These are phyloP conservation scores for Lasioglossum vierecki DNA, from an alignment of 2,888 invertebrate species.

Conservation along the genomic window DNA sequence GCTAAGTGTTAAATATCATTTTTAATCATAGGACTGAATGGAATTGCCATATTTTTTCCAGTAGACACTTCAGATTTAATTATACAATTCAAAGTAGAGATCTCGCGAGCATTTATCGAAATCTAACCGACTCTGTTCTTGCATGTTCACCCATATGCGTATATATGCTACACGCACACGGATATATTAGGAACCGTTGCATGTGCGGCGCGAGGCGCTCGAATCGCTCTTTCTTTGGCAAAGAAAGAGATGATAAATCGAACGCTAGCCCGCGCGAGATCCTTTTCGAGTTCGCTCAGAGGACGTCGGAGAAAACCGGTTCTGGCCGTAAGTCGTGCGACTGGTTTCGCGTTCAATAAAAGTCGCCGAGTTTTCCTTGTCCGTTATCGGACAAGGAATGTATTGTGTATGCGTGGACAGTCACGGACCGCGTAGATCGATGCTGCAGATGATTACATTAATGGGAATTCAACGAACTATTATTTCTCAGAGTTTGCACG, in stretches of 20 bases:
- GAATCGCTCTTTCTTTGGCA: constrained; percentile 15
- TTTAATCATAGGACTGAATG: too few relatives aligned
- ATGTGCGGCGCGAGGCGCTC: not conserved
- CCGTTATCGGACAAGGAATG: constrained; percentile 61
- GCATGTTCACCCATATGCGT: not conserved
- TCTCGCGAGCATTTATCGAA: not conserved
- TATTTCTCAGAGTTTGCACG: not conserved
- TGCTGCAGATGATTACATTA: not conserved
- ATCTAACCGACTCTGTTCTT: not conserved
- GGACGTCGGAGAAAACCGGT: constrained; percentile 74
- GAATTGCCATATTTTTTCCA: too few relatives aligned
- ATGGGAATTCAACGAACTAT: not conserved
- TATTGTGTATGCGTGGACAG: not conserved
- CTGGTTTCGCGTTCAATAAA: constrained; percentile 81
- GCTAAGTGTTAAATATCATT: too few relatives aligned
- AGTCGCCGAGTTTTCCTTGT: constrained; percentile 71
- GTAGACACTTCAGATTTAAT: too few relatives aligned
- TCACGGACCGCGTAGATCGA: not conserved
- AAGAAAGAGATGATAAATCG: constrained; percentile 47
- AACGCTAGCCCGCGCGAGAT: constrained; percentile 48
- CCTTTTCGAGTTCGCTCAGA: constrained; percentile 56
- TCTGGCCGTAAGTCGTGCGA: constrained; percentile 72
- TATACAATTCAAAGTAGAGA: too few relatives aligned
- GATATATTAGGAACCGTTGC: not conserved
- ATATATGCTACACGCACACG: not conserved